Conservation (phyloP, 1,140 invertebrate species). For the Lerema accius region DNA sequence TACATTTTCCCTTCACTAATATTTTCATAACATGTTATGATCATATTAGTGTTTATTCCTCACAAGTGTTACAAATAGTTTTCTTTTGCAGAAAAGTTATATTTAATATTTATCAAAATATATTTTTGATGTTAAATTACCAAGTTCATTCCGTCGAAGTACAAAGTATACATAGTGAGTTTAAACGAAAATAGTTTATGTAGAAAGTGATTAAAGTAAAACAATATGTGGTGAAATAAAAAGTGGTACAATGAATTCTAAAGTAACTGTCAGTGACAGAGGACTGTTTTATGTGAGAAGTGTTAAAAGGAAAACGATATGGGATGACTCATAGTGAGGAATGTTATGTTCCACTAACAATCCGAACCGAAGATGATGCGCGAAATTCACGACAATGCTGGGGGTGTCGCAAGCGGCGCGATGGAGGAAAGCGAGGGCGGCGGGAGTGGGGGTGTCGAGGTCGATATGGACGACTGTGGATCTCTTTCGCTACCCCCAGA, state of each 20-base stretch:
- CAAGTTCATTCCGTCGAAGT: constrained; percentile 77
- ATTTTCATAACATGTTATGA: constrained; percentile 70
- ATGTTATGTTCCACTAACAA: constrained; percentile 71
- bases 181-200: constrained; percentile 48
- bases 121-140: constrained; percentile 75
- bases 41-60: constrained; percentile 52
- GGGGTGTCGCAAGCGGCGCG: constrained; percentile 73
- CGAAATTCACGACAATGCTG: constrained; percentile 79
- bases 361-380: constrained; percentile 78
- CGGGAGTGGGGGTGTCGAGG: constrained; percentile 79
- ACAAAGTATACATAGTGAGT: constrained; percentile 76
- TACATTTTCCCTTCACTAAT: constrained; percentile 50
- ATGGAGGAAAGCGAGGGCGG: constrained; percentile 80
- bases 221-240: constrained; percentile 63
- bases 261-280: constrained; percentile 53
- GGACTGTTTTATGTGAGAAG: constrained; percentile 68
- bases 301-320: constrained; percentile 78
- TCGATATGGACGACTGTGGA: constrained; percentile 79
- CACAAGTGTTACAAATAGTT: constrained; percentile 30
- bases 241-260: constrained; percentile 67
- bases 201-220: constrained; percentile 55
- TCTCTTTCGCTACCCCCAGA: constrained; percentile 74
- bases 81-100: constrained; percentile 69
- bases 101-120: constrained; percentile 67
- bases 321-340: constrained; percentile 81